Base-by-base conservation (phyloP, 2,797 vertebrate species). In the Thunnus albacares region DNA sequence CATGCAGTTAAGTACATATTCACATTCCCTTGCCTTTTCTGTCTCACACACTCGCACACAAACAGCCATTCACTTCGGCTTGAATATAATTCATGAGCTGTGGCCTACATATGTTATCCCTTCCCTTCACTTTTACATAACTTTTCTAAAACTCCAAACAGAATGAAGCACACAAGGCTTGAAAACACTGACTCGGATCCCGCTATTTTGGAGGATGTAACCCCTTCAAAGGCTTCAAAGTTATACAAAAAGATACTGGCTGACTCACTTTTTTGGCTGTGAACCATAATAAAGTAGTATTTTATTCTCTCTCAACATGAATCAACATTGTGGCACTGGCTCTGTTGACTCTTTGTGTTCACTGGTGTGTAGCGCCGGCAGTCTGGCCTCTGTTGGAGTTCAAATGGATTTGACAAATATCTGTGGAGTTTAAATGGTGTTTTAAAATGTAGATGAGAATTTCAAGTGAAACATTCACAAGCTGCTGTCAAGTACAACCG, bases 371-470 rank as follows among this genome's bases (percentile, higher is more conserved):
- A 73, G 79, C 33, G 6, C 47, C 1, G 51, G 20, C 17, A 70
- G 45, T 77, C 79, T 80, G 85, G 86, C 79, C 77, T 80, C 73
- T 59, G 74, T 43, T 53, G 59, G 77, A 83, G 76, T 87, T 89
- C 77, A 88, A 80, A 85, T 59, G 49, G 74, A 82, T 87, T 80
- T 80, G 49, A 86, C 58, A 89, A 85, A 90, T 87, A 79, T 87
- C 62, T 76, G 66, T 10, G 63, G 69, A 52, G 71, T 81, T 80
- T 82, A 81, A 88, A 86, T 67, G 60, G 53, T 13, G 69, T 85
- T 89, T 87, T 75, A 79, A 84, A 85, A 88, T 65, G 75, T 12
- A 83, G 78, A 87, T 59, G 66, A 82, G 72, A 51, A 35, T 68
- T 89, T 73, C 55, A 73, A 71, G 71, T 28, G 77, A 85, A 86